Evolutionary conservation across 2,113 vertebrate genomes (phyloP).

Genomic region (Oenanthe melanoleuca): DNA sequence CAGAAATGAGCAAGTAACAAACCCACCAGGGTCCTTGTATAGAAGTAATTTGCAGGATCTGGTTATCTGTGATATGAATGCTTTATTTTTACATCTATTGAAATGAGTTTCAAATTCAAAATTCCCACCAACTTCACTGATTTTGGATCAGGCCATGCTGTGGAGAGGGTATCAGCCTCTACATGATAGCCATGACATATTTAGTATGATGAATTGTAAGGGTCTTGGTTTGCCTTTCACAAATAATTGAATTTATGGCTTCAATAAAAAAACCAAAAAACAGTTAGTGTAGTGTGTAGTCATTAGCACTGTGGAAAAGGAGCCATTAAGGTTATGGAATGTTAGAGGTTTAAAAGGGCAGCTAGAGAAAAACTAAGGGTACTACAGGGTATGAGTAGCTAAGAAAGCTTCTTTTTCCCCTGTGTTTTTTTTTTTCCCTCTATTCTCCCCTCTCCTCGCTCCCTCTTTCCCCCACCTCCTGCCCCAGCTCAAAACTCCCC

Average conservation of each 20-base stretch:
- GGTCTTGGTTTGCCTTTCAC: background rate
- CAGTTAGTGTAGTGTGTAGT: background rate
- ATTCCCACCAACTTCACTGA: background rate
- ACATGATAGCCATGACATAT: background rate
- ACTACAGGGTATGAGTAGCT: background rate
- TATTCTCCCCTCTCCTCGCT: background rate
- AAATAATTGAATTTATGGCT: background rate
- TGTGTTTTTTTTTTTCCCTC: fast-evolving
- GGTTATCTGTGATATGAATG: background rate
- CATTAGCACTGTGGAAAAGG: background rate
- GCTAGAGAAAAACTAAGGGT: background rate
- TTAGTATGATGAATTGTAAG: background rate
- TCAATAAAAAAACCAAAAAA: background rate
- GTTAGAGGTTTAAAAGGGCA: background rate
- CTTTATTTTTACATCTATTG: background rate
- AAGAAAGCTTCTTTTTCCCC: background rate
- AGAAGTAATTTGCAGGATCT: background rate
- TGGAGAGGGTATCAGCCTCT: background rate
- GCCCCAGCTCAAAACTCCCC: background rate
- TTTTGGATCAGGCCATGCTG: background rate
- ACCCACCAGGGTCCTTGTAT: background rate
- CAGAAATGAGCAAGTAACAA: background rate
- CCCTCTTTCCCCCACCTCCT: background rate
- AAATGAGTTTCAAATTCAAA: background rate
- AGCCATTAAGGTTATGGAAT: background rate